These are phyloP conservation scores for Palaemon carinicauda DNA, from an alignment of 1,140 invertebrate species.

Conservation along the genomic window DNA sequence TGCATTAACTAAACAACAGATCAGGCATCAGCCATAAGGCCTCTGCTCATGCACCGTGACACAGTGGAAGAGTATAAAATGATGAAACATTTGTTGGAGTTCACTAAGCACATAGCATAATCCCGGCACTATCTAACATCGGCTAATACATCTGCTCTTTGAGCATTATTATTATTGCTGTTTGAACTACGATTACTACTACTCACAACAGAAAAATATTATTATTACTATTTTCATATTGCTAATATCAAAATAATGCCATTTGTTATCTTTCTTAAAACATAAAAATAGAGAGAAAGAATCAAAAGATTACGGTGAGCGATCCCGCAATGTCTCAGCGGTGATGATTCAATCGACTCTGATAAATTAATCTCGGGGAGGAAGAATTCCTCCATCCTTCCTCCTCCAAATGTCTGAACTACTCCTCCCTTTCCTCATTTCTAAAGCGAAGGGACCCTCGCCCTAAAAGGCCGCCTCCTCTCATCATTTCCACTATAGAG, in stretches of 20 bases:
- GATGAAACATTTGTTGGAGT: background rate
- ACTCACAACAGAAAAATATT: too few species aligned
- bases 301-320: background rate
- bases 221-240: too few species aligned
- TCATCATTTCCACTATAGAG: background rate
- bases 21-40: too few species aligned
- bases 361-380: constrained; percentile 6
- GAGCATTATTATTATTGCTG: too few species aligned
- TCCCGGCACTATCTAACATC: too few species aligned
- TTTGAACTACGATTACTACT: too few species aligned
- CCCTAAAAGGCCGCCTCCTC: too few species aligned
- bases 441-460: background rate
- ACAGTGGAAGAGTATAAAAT: background rate
- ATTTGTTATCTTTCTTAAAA: background rate
- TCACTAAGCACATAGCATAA: background rate
- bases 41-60: too few species aligned
- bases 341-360: constrained; percentile 33
- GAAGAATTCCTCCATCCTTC: background rate
- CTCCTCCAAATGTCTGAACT: background rate
- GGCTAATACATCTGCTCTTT: too few species aligned
- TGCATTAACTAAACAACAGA: too few species aligned
- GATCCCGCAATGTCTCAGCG: background rate
- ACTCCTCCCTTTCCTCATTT: background rate
- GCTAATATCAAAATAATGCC: too few species aligned
- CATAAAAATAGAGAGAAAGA: background rate